A percentile compares a stretch with the other conserved stretches of the same genome.
phyloP scores from a whole-genome alignment of 2,797 vertebrate genomes.

The Astyanax mexicanus region DNA sequence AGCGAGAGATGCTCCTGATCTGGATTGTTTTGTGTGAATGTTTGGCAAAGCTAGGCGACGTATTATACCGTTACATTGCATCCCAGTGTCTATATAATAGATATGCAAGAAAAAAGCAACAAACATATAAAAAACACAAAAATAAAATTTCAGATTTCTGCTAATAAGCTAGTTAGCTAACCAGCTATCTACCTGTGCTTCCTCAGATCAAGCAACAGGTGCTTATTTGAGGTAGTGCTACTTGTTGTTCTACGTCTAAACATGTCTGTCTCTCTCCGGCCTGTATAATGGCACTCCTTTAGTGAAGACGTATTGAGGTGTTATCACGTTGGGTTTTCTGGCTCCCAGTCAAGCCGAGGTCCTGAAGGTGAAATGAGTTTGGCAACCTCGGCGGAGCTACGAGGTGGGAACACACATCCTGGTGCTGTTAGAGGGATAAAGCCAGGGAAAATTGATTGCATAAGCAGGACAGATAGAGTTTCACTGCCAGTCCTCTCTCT shows the following conservation, averaged over 20 bases:
- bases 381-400: conserved; percentile 78
- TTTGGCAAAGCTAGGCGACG: no score
- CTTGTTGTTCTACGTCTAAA: conserved; percentile 81
- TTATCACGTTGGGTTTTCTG: conserved; percentile 83
- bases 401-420: conserved; percentile 81
- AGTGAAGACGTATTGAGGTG: conserved; percentile 78
- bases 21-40: no score
- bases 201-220: background rate
- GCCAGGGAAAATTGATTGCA: conserved; percentile 82
- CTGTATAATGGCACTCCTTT: conserved; percentile 80
- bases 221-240: conserved; percentile 73
- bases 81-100: no score
- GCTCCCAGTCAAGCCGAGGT: conserved; percentile 81
- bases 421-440: conserved; percentile 79
- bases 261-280: conserved; percentile 72
- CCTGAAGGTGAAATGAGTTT: conserved; percentile 87
- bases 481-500: conserved; percentile 72
- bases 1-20: no score
- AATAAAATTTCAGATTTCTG: no score
- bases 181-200: background rate
- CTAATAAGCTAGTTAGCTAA: background rate
- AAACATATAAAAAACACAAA: no score
- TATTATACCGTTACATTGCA: no score
- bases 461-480: conserved; percentile 86
- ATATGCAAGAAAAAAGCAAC: no score